Base-by-base conservation (phyloP, 2,797 vertebrate species). In the Sciurus carolinensis region DNA sequence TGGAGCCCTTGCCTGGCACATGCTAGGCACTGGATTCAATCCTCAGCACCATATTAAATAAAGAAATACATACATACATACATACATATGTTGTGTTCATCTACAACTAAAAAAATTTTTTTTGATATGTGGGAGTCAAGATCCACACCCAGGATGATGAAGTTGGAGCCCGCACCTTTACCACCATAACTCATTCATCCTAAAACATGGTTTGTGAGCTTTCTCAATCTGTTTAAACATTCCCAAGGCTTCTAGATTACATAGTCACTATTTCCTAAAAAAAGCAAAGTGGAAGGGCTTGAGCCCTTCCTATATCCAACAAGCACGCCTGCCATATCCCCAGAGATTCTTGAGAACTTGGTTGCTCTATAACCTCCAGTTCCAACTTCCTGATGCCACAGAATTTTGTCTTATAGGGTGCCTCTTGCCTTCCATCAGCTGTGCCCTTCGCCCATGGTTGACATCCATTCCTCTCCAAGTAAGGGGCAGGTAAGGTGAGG, bases 311-410 rank as follows among this genome's bases (percentile, higher is more conserved):
- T 17, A 64, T 44, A 80, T 62, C 77, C 62, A 64, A 20, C 20
- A 24, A 82, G 26, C 57, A 44, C 15, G 47, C 28, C 71, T 76
- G 66, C 18, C 15, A 20, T 3, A n/a, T 47, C 79, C 92, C 87
- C 81, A 91, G 54, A 87, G 59, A 77, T 4, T 82, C 77, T 36
- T 26, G 20, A 64, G 44, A 50, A 24, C 57, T 76, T 59, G 64
- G 36, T 12, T 76, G 52, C 67, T 72, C 69, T 72, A 22, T 30
- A 59, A 91, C 50, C 47, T 22, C 80, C 44, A 80, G 54, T 42
- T 94, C 64, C 72, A 69, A 52, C 54, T 77, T 97, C 79, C 83
- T 69, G 26, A 42, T 50, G 54, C 79, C 95, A 13, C 2, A 26
- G 77, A 62, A 71, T 52, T 71, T 39, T 14, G 33, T 72, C 76